Evolutionary conservation across 1,140 invertebrate genomes (phyloP).

Genomic region (Musca vetustissima): DNA sequence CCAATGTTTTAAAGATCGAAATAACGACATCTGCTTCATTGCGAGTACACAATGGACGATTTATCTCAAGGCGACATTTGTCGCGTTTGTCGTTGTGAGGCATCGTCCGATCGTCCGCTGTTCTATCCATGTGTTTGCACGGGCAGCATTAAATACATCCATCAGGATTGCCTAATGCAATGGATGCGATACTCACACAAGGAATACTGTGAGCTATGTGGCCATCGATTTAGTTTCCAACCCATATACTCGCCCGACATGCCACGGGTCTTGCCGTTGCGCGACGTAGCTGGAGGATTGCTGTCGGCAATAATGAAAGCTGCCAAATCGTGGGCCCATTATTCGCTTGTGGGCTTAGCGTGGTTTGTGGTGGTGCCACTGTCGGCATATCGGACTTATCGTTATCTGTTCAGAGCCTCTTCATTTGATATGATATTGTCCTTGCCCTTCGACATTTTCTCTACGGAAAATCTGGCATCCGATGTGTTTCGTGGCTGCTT

Average conservation of each 20-base stretch:
- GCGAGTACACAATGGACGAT: conserved; percentile 41
- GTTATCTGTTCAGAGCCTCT: conserved; percentile 87
- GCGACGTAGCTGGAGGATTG: conserved; percentile 86
- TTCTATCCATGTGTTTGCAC: conserved; percentile 99
- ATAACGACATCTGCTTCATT: too few relatives aligned
- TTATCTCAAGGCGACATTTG: conserved; percentile 71
- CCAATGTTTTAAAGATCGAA: too few relatives aligned
- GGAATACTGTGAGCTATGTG: conserved; percentile 98
- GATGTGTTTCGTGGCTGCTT: conserved; percentile 96
- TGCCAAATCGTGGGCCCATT: conserved; percentile 94
- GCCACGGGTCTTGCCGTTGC: conserved; percentile 91
- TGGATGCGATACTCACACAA: conserved; percentile 96
- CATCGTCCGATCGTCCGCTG: conserved; percentile 73
- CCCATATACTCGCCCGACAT: conserved; percentile 99
- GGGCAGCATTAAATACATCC: conserved; percentile 98
- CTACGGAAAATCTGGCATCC: conserved; percentile 87
- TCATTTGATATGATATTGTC: conserved; percentile 83
- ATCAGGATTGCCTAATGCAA: conserved; percentile 88
- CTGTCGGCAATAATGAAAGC: conserved; percentile 87
- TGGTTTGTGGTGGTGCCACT: conserved; percentile 97
- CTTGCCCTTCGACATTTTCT: conserved; percentile 88
- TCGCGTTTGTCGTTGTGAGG: conserved; percentile 95
- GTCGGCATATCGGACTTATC: conserved; percentile 94
- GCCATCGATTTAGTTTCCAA: conserved; percentile 96
- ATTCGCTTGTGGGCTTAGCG: conserved; percentile 90